Base-by-base conservation (phyloP, 2,113 vertebrate species). In the Sinocyclocheilus rhinocerous region DNA sequence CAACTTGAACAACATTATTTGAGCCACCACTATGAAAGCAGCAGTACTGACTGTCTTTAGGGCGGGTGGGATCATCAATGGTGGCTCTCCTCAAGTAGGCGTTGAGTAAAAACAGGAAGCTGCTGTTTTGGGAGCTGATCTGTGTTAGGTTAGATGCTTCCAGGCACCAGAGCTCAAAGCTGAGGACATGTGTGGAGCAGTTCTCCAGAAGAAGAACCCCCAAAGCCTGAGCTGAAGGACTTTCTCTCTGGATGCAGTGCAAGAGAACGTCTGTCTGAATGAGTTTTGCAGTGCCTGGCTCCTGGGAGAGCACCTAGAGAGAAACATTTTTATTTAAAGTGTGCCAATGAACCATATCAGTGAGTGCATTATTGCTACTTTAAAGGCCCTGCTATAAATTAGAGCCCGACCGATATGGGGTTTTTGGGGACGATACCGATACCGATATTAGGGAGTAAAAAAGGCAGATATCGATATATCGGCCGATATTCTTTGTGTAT, bases 111-210 rank as follows among this genome's bases (percentile, higher is more conserved):
- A 95, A 94, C 36, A 98, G 94, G 86, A 95, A 95, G 80, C 33
- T 59, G 0, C 93, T 92, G 3, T 86, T 88, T 33, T 91, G 86
- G 5, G 91, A 87, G 33, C 42, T 92, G 26, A 98, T 89, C 83
- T 75, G 42, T 77, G 88, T 91, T 48, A 87, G 85, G 24, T 90
- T 75, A 4, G 72, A 86, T 0, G 91, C 85, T 87, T 91, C 92
- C 39, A 95, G 84, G 76, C 97, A 98, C 97, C 97, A 99, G 36
- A 92, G 81, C 92, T 99, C 97, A 0, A 99, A 98, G 83, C 92
- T 88, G 78, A 99, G 94, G 65, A 96, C 90, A 78, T 98, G 97
- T 20, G 96, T 93, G 55, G 92, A 93, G 90, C 95, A 95, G 90
- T 94, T 92, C 79, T 88, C 91, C 57, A 99, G 91, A 89, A 99